These are phyloP conservation scores for Autographa pulchrina DNA, from an alignment of 2,888 invertebrate species.

Conservation along the genomic window DNA sequence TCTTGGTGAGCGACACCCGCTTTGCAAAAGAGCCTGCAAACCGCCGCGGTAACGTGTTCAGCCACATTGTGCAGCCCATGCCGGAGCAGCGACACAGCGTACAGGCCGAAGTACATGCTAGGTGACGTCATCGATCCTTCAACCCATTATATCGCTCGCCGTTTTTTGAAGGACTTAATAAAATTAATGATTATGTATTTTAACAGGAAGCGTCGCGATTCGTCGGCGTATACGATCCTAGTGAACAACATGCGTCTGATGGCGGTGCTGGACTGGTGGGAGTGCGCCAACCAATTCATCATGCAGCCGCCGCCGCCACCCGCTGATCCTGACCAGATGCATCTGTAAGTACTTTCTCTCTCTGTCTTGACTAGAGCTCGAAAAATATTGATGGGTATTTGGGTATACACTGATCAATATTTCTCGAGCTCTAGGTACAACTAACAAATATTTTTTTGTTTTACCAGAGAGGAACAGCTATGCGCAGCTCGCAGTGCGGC, in stretches of 20 bases:
- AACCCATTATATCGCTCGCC: neutral
- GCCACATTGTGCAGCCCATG: constrained; percentile 95
- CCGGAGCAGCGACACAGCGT: constrained; percentile 90
- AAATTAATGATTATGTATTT: neutral
- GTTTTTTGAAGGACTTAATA: too few relatives aligned
- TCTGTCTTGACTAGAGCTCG: neutral
- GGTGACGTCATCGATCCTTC: constrained; percentile 62
- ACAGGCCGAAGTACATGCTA: constrained; percentile 93
- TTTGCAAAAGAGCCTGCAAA: constrained; percentile 91
- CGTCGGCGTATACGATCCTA: constrained; percentile 95
- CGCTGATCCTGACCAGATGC: constrained; percentile 73
- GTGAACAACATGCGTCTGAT: constrained; percentile 98
- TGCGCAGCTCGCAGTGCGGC: constrained; percentile 21
- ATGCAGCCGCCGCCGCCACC: constrained; percentile 85
- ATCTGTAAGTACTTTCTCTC: constrained; percentile 62
- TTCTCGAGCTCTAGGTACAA: too few relatives aligned
- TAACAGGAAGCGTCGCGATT: constrained; percentile 90
- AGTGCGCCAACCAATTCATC: constrained; percentile 94
- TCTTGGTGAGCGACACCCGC: constrained; percentile 94
- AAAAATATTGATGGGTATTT: too few relatives aligned
- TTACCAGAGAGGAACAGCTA: constrained; percentile 64
- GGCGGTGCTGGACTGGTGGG: constrained; percentile 98
- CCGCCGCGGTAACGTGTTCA: constrained; percentile 95
- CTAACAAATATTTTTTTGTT: neutral
- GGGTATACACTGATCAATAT: too few relatives aligned